Conservation (phyloP, 2,888 invertebrate genomes). For the Mimachlamys varia region DNA sequence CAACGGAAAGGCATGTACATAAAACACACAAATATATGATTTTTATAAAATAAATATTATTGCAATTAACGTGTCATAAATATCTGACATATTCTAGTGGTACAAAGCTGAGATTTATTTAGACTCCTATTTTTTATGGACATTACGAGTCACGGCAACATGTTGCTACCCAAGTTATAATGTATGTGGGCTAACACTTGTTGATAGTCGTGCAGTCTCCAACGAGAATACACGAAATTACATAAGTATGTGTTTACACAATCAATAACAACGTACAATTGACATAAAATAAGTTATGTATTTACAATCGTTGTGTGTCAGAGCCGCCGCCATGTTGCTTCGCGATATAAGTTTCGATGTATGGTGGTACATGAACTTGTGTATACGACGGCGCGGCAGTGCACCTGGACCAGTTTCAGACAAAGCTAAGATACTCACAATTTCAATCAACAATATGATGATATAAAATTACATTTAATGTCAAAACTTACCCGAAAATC, state of each 20-base stretch:
- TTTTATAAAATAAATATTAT: not conserved
- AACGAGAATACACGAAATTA: not conserved
- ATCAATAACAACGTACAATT: not conserved
- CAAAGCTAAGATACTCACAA: not conserved
- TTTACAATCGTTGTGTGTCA: constrained; percentile 38
- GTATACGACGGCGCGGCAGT: not conserved
- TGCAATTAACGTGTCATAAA: not conserved
- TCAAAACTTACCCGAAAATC: constrained; percentile 55
- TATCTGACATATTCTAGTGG: not conserved
- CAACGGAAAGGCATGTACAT: not conserved
- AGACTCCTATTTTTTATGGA: not conserved
- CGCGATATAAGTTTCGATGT: constrained; percentile 32
- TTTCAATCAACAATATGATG: constrained; percentile 19
- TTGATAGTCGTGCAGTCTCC: not conserved
- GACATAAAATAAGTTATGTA: constrained; percentile 17
- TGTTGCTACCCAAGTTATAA: constrained; percentile 24
- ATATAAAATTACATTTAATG: constrained; percentile 39
- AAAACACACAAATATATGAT: not conserved
- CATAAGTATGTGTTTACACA: not conserved
- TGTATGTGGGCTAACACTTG: not conserved
- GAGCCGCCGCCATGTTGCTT: constrained; percentile 53
- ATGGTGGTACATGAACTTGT: not conserved
- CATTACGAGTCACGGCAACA: constrained; percentile 6
- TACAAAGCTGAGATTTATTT: not conserved
- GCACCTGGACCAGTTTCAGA: not conserved